Evolutionary conservation across 2,113 vertebrate species (phyloP), one percentile per base, ranked within the genome.

Genomic region (Psettodes erumei): DNA sequence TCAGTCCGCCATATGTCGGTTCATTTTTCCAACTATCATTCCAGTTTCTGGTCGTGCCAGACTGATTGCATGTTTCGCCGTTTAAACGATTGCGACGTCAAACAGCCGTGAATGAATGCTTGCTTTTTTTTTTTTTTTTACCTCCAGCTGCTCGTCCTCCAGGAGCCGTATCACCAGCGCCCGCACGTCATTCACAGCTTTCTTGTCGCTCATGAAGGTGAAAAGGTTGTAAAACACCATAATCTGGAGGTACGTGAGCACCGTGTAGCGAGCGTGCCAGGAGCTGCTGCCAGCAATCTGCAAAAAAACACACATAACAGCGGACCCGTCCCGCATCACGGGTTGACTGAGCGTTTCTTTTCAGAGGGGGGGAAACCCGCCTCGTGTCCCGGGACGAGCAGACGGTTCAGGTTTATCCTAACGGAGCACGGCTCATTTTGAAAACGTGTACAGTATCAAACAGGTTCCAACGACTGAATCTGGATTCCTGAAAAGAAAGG

Each of bases 221-320:
- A 99, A 99, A 75, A 99, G 96, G 92, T 99, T 99, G 93, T 99
- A 98, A 91, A 99, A 99, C 42, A 98, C 97, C 97, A 97, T 97
- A 45, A 97, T 96, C 93, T 99, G 98, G 91, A 99, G 96, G 94
- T 98, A 99, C 91, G 96, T 98, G 87, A 99, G 89, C 74, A 98
- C 93, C 13, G 97, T 97, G 83, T 98, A 99, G 61, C 96, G 94
- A 32, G 97, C 96, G 47, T 99, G 98, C 98, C 98, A 99, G 71
- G 98, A 99, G 94, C 94, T 96, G 93, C 96, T 98, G 89, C 93
- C 94, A 75, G 97, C 95, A 73, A 96, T 98, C 98, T 99, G 90
- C 16, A 89, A 85, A n/a, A n/a, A n/a, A n/a, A n/a, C n/a, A n/a
- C 43, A 79, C 47, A 82, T 28, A 72, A 67, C 8, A 69, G 76